A percentile compares a stretch with the other conserved stretches of the same genome.
These are phyloP conservation scores for Cuculus canorus DNA, from an alignment of 2,797 vertebrate genomes.

Conservation along the genomic window DNA sequence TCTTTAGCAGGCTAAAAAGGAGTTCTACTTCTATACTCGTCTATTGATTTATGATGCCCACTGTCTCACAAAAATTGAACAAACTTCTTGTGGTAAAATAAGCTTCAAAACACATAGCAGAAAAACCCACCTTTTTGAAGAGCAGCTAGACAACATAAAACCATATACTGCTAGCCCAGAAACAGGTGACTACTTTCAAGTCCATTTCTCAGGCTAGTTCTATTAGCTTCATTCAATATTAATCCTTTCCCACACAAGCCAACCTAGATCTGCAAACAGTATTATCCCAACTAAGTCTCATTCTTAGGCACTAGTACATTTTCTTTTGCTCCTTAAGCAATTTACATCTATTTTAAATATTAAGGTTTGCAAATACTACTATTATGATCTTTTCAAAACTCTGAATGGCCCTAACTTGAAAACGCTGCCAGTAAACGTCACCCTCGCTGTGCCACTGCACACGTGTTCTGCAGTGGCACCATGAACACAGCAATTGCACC, in stretches of 20 bases:
- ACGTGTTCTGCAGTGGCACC: fast-evolving
- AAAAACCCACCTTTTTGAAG: not conserved
- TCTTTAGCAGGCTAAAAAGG: not conserved
- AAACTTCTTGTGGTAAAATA: not conserved
- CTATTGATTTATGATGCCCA: not conserved
- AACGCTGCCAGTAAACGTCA: not conserved
- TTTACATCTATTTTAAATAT: not conserved
- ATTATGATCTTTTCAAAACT: not conserved
- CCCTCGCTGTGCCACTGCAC: not conserved
- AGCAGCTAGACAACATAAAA: not conserved
- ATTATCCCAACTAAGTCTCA: not conserved
- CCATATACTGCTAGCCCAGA: not conserved
- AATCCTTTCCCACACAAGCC: not conserved
- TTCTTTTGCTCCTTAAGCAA: not conserved
- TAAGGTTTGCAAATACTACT: not conserved
- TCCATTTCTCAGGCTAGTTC: not conserved
- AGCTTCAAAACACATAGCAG: not conserved
- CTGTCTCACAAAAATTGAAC: not conserved
- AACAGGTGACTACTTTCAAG: not conserved
- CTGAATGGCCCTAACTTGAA: not conserved
- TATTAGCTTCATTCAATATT: not conserved
- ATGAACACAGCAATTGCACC: fast-evolving
- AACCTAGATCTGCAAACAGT: not conserved
- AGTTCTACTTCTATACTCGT: not conserved
- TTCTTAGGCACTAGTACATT: not conserved